Evolutionary conservation across 2,797 vertebrate genomes (phyloP).

Genomic region (Myotis pilosus): DNA sequence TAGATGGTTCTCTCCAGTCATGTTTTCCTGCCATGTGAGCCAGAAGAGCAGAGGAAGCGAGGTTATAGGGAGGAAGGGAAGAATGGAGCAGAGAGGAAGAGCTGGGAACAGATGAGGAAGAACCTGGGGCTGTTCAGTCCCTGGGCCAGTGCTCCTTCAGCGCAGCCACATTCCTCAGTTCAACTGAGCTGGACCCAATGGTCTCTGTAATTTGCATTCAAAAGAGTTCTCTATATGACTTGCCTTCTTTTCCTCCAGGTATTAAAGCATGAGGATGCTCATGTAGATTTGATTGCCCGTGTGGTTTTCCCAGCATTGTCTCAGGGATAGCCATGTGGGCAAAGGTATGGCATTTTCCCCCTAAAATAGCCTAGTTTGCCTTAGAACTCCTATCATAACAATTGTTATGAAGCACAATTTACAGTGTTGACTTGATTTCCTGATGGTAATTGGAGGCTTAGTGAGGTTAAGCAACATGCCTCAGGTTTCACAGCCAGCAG

Average conservation of each 20-base stretch:
- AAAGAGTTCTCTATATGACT: not conserved
- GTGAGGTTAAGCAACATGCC: not conserved
- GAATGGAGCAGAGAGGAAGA: not conserved
- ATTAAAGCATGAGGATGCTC: not conserved
- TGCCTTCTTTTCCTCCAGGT: not conserved
- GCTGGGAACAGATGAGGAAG: not conserved
- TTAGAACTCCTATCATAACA: not conserved
- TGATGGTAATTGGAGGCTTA: not conserved
- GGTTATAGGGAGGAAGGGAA: not conserved
- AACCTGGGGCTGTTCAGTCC: not conserved
- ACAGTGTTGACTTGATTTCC: not conserved
- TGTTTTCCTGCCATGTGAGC: not conserved
- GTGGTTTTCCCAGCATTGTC: not conserved
- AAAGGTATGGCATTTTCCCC: not conserved
- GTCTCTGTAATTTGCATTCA: not conserved
- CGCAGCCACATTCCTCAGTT: not conserved
- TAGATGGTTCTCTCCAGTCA: not conserved
- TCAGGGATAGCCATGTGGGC: not conserved
- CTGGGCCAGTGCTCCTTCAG: not conserved
- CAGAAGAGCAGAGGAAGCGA: not conserved
- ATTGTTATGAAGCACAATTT: not conserved
- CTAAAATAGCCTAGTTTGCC: not conserved
- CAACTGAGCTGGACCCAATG: not conserved
- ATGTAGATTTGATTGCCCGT: not conserved
- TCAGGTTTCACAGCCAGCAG: not conserved